Percentiles rank a stretch among this genome's conserved stretches.
phyloP scores from a whole-genome alignment of 2,113 vertebrate genomes.

The Acrocephalus kingi region DNA sequence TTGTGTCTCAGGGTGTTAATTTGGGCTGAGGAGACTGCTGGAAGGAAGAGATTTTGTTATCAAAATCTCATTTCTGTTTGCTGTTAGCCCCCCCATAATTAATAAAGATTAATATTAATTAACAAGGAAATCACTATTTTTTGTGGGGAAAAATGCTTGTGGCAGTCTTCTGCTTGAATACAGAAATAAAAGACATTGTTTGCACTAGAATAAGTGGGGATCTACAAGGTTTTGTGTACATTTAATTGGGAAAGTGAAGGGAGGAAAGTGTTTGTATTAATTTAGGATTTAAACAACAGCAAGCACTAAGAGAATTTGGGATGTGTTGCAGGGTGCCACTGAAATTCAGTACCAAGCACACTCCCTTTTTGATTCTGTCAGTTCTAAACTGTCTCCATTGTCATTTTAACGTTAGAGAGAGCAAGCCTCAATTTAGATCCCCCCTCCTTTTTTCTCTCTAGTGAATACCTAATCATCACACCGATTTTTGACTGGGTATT shows the following conservation, averaged over 20 bases:
- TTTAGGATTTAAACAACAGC: conserved; percentile 19
- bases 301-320: background rate
- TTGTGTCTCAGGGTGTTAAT: conserved; percentile 31
- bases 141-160: background rate
- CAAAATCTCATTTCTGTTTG: conserved; percentile 1
- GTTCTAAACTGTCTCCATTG: conserved; percentile 58
- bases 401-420: conserved; percentile 25
- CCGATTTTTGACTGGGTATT: conserved; percentile 52
- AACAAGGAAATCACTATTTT: conserved; percentile 39
- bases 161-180: background rate
- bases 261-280: background rate
- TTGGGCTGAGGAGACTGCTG: background rate
- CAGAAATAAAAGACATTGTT: conserved; percentile 2
- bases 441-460: conserved; percentile 18
- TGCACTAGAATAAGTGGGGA: conserved; percentile 2
- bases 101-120: conserved; percentile 37
- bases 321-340: background rate
- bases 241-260: conserved; percentile 45
- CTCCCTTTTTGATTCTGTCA: conserved; percentile 16
- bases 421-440: conserved; percentile 37
- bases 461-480: conserved; percentile 50
- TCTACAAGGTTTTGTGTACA: background rate
- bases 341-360: conserved; percentile 10
- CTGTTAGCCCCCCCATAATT: background rate
- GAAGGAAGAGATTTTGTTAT: background rate